phyloP scores from a whole-genome alignment of 1,140 invertebrate species.

The Drosophila prosaltans region DNA sequence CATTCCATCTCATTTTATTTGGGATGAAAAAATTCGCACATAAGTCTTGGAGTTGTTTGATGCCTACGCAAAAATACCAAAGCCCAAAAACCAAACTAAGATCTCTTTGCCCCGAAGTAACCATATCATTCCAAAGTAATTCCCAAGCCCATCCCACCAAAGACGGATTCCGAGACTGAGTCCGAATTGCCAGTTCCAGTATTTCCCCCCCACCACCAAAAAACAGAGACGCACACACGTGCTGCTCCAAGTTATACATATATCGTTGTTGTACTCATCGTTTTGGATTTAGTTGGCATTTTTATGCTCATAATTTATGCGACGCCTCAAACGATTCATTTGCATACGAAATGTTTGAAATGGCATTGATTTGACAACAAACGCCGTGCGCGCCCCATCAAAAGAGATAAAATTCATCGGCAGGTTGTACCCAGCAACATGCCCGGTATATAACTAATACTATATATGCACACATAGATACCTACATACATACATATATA shows the following conservation, averaged over 20 bases:
- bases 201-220: background rate
- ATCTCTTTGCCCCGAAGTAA: background rate
- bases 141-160: too few relatives aligned
- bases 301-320: conserved; percentile 71
- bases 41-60: conserved; percentile 4
- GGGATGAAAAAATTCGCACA: conserved; percentile 2
- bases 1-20: background rate
- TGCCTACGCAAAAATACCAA: conserved; percentile 10
- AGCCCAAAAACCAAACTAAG: background rate
- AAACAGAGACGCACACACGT: conserved; percentile 36
- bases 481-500: conserved; percentile 28
- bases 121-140: conserved; percentile 18
- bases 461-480: conserved; percentile 12
- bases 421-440: conserved; percentile 40
- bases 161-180: conserved; percentile 15
- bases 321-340: conserved; percentile 60
- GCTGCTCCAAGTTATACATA: conserved; percentile 34
- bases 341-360: conserved; percentile 76
- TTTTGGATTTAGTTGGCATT: conserved; percentile 66
- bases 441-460: background rate
- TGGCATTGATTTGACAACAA: conserved; percentile 76
- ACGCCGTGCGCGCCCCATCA: conserved; percentile 28
- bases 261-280: conserved; percentile 3
- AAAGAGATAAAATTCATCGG: conserved; percentile 13
- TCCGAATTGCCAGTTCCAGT: conserved; percentile 21